phyloP scores from a whole-genome alignment of 2,888 invertebrate genomes.

The Siphlonurus alternatus region DNA sequence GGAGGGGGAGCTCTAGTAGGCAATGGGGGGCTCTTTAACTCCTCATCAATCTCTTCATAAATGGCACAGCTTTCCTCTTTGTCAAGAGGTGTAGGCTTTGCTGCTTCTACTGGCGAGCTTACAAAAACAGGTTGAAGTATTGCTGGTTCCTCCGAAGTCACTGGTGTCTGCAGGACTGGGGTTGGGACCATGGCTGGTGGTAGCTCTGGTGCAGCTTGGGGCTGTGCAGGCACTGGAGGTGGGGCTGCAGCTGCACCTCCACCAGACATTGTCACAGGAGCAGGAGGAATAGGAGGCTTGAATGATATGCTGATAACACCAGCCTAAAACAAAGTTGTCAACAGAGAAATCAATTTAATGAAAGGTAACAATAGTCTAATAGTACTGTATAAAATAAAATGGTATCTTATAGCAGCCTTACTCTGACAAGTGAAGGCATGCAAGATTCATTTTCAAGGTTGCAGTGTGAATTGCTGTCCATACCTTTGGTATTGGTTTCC shows the following conservation, averaged over 20 bases:
- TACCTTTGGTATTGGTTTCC: slow-evolving; percentile 21
- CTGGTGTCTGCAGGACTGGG: neutral
- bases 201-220: neutral
- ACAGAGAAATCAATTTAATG: neutral
- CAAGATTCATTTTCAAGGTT: too few species aligned
- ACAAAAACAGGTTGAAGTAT: too few species aligned
- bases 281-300: slow-evolving; percentile 26
- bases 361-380: neutral
- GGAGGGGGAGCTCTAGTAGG: slow-evolving; percentile 26
- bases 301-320: slow-evolving; percentile 34
- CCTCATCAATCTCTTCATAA: slow-evolving; percentile 26
- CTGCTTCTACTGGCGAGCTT: slow-evolving; percentile 20
- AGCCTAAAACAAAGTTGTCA: slow-evolving; percentile 20
- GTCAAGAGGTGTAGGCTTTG: slow-evolving; percentile 15
- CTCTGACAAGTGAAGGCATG: neutral
- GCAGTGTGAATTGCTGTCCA: too few species aligned
- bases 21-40: slow-evolving; percentile 21
- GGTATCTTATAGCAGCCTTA: slow-evolving; percentile 9
- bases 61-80: slow-evolving; percentile 20
- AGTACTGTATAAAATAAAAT: slow-evolving; percentile 10
- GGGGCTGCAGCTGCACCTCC: slow-evolving; percentile 14
- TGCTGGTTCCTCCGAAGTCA: slow-evolving; percentile 12
- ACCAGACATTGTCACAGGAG: slow-evolving; percentile 17
- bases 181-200: neutral
- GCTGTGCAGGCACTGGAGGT: slow-evolving; percentile 6